Evolutionary conservation across 2,113 vertebrate species (phyloP).

Genomic region (Passer montanus): DNA sequence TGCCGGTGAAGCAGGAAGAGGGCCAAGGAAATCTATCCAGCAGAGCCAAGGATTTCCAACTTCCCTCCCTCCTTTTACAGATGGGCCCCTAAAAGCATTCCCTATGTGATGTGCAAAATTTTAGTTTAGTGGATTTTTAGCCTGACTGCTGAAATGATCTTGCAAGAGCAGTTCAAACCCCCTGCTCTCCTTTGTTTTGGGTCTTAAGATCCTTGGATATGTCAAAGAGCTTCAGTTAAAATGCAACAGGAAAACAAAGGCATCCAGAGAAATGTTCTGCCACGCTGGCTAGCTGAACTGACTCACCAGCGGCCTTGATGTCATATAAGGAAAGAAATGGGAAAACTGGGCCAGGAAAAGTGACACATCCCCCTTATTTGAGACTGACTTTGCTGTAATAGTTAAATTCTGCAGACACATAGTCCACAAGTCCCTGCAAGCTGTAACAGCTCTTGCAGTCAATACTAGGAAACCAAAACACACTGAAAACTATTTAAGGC

Average conservation of each 20-base stretch:
- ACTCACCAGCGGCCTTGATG: not conserved
- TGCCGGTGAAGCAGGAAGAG: slow-evolving; percentile 8
- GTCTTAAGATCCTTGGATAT: not conserved
- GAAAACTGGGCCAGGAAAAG: not conserved
- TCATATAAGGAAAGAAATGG: not conserved
- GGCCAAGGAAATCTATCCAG: not conserved
- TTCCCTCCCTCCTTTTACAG: not conserved
- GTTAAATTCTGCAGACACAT: not conserved
- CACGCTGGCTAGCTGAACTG: not conserved
- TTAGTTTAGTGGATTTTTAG: not conserved
- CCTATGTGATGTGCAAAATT: not conserved
- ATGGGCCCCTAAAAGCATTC: not conserved
- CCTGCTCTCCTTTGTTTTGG: not conserved
- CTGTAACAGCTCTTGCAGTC: not conserved
- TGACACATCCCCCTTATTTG: not conserved
- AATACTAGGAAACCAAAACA: not conserved
- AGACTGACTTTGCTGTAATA: not conserved
- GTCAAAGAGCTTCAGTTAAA: not conserved
- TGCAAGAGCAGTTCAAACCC: not conserved
- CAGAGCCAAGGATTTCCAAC: not conserved
- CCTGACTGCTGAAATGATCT: not conserved
- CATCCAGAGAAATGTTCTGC: not conserved
- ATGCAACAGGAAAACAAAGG: not conserved
- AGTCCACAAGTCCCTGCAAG: not conserved
- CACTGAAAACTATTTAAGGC: not conserved